Conservation (phyloP, 2,888 invertebrate species). For the Lycophotia porphyrea region DNA sequence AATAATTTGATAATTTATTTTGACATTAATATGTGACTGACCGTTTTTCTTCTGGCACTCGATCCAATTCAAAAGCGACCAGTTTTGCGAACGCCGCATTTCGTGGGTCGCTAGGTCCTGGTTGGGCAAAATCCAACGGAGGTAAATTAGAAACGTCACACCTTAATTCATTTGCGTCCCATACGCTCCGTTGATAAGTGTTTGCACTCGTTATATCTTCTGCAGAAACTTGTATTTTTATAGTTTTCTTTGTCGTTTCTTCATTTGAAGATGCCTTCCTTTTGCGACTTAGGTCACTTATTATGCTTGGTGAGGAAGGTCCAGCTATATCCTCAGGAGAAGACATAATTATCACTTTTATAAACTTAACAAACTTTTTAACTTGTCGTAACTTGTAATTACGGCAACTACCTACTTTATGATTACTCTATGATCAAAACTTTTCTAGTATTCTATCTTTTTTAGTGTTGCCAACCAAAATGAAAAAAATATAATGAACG, state of each 20-base stretch:
- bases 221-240: conserved; percentile 30
- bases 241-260: conserved; percentile 20
- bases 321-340: conserved; percentile 34
- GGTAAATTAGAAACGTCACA: conserved; percentile 22
- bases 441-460: conserved; percentile 30
- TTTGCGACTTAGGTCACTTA: conserved; percentile 32
- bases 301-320: conserved; percentile 34
- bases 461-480: conserved; percentile 33
- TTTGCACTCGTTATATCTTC: conserved; percentile 28
- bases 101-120: conserved; percentile 40
- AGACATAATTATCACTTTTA: conserved; percentile 9
- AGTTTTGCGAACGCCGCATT: conserved; percentile 37
- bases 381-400: conserved; percentile 28
- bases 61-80: background rate
- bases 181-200: conserved; percentile 31
- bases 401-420: conserved; percentile 24
- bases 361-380: conserved; percentile 28
- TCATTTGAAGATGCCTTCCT: conserved; percentile 33
- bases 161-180: conserved; percentile 26
- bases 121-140: conserved; percentile 19
- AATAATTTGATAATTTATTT: too few relatives aligned
- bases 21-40: too few relatives aligned
- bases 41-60: too few relatives aligned
- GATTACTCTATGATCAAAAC: conserved; percentile 25
- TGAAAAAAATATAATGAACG: conserved; percentile 27